These are phyloP conservation scores for Lophius americanus DNA, from an alignment of 2,797 vertebrate species.

Conservation along the genomic window DNA sequence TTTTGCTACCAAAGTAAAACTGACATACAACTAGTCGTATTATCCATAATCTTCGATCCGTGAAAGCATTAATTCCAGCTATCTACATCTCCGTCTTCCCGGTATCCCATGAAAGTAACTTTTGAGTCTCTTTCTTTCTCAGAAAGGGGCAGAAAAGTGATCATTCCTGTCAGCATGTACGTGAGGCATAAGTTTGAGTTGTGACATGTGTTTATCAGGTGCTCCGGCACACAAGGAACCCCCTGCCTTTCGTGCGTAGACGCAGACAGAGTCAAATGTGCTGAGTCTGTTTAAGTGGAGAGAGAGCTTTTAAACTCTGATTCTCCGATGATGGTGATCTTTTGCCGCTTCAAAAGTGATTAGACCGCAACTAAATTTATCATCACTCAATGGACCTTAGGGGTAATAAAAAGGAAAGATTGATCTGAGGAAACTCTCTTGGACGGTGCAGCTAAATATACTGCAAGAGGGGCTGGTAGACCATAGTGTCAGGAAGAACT, in stretches of 20 bases:
- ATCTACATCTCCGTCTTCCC: neutral
- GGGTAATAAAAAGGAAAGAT: slow-evolving; percentile 57
- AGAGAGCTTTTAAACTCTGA: slow-evolving; percentile 45
- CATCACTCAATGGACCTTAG: slow-evolving; percentile 39
- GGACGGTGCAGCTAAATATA: slow-evolving; percentile 1
- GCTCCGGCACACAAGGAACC: slow-evolving; percentile 38
- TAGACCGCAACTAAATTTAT: slow-evolving; percentile 43
- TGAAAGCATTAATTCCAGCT: neutral
- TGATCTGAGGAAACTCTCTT: slow-evolving; percentile 50
- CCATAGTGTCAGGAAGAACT: no score
- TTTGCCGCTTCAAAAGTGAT: slow-evolving; percentile 53
- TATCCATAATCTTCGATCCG: no score
- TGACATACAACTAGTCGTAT: neutral
- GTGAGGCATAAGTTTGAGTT: slow-evolving; percentile 46
- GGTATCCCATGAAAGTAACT: neutral
- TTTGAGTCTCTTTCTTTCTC: slow-evolving; percentile 5
- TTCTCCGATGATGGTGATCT: slow-evolving; percentile 40
- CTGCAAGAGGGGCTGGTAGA: slow-evolving; percentile 3
- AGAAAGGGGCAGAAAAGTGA: neutral
- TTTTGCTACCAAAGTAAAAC: no score
- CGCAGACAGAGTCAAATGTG: slow-evolving; percentile 43
- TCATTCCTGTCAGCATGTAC: slow-evolving; percentile 14
- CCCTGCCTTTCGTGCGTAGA: slow-evolving; percentile 43
- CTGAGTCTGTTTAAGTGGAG: slow-evolving; percentile 32
- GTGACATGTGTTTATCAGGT: slow-evolving; percentile 66